Base-by-base conservation (phyloP, 1,140 invertebrate species). In the Ceratosolen fusciceps region DNA sequence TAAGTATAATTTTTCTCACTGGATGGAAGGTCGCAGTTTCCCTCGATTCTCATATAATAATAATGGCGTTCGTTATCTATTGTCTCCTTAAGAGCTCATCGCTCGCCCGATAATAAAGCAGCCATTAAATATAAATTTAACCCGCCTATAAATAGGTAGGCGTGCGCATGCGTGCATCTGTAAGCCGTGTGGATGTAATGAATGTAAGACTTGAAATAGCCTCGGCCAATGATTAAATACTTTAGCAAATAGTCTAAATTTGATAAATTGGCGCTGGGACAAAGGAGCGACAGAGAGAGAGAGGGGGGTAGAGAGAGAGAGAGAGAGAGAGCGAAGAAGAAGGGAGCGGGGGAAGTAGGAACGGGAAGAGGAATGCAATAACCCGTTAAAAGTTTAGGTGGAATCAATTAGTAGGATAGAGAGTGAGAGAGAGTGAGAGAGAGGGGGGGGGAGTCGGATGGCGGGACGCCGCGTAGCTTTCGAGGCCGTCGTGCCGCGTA, bases 321-420 rank as follows among this genome's bases (percentile, higher is more conserved):
- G 19, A 54, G 19, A 54, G 19, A 54, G 4, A 56, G 29, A 62
- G 21, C 8, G 31, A 34, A 62, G 31, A 62, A 62, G 12, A 62
- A 62, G 31, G 19, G 21, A 21, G 24, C 8, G 2, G 24, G 29
- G n/a, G 16, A 60, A 60, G 56, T 26, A 43, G n/a, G 4, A 14
- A 43, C 16, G 37, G 9, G 67, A 39, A 70, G 67, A 70, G 52
- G 54, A 29, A 54, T 21, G 47, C 47, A n/a, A 56, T 56, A 56
- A 56, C 12, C 19, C 7, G 52, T 52, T 16, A 21, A 56, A 73
- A 56, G 26, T 12, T 21, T 54, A 4, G 26, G 70, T 72, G 37
- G 52, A 65, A 76, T 78, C 34, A 71, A 78, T 65, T 79, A 65
- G 75, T 43, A n/a, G n/a, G n/a, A n/a, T n/a, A n/a, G n/a, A n/a